Base-by-base conservation (phyloP, 2,888 invertebrate genomes). In the Cordilura impudica region DNA sequence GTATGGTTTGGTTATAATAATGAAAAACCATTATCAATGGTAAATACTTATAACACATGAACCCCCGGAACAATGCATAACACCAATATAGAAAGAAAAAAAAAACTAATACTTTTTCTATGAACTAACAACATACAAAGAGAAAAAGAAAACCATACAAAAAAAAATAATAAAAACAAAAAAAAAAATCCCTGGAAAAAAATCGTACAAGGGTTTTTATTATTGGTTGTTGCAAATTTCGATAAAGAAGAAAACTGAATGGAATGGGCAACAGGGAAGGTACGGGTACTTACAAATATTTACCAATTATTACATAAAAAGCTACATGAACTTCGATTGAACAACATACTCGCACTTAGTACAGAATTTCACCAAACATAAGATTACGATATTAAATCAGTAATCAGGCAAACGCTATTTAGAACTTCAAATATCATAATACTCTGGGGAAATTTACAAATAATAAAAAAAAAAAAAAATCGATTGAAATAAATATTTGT, bases 371-470 rank as follows among this genome's bases (percentile, higher is more conserved):
- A 82, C 82, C 81, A 78, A 81, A 81, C 81, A 81, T 81, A 78
- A 82, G 83, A 83, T 83, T 83, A 82, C 81, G 81, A 82, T 63
- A 82, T 83, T 83, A 82, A 82, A 82, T 82, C 71, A 79, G 81
- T 82, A 83, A 83, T 83, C 83, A 83, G 39, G 82, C 72, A 79
- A 82, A 83, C 74, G 81, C 71, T 71, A 71, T 75, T 81, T 83
- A 81, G 74, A 79, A 79, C 79, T 81, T 73, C 78, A 79, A 76
- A 76, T 69, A 75, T 79, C 74, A 79, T 72, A 73, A 78, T 81
- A 49, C 81, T 78, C 82, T 56, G 76, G 83, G 82, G 83, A 82
- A 83, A 83, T 82, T 83, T 81, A 72, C 82, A 82, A 82, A 82
- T 82, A 82, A 82, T 82, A 81, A 77, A 82, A 81, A 75, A 66